These are phyloP conservation scores for Campoletis sonorensis DNA, from an alignment of 1,140 invertebrate genomes.

Conservation along the genomic window DNA sequence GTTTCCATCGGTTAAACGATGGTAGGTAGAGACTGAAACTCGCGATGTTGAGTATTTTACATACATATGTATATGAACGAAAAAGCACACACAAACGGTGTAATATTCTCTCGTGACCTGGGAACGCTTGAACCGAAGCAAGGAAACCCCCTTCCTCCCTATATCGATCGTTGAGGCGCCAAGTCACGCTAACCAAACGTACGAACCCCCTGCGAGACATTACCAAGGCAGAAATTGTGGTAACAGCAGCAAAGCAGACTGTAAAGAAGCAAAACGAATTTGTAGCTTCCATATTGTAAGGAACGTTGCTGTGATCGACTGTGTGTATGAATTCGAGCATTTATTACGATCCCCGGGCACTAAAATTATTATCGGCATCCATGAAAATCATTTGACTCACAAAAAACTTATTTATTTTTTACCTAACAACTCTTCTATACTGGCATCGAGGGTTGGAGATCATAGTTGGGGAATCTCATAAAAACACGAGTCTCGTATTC, in stretches of 20 bases:
- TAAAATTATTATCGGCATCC: neutral
- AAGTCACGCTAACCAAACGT: conserved; percentile 39
- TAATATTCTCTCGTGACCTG: conserved; percentile 48
- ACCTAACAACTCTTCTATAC: too few relatives aligned
- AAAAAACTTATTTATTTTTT: neutral
- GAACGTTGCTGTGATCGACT: neutral
- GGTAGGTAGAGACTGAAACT: neutral
- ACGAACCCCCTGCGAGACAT: conserved; percentile 39
- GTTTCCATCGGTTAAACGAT: neutral
- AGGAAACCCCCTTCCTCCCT: conserved; percentile 27
- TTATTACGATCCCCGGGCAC: too few relatives aligned
- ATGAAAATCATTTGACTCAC: conserved; percentile 3
- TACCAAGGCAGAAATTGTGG: conserved; percentile 34
- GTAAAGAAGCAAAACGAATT: conserved; percentile 32
- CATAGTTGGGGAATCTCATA: neutral
- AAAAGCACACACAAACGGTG: conserved; percentile 18
- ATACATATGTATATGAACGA: neutral
- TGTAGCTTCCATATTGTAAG: conserved; percentile 16
- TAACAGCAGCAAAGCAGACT: conserved; percentile 26
- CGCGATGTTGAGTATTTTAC: neutral
- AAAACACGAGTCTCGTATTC: neutral
- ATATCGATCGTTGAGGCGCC: conserved; percentile 18
- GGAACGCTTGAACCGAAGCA: conserved; percentile 24
- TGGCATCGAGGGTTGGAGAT: neutral
- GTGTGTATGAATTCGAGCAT: too few relatives aligned